Evolutionary conservation across 2,797 vertebrate species (phyloP), one percentile per base, ranked within the genome.

Genomic region (Xyrichtys novacula): DNA sequence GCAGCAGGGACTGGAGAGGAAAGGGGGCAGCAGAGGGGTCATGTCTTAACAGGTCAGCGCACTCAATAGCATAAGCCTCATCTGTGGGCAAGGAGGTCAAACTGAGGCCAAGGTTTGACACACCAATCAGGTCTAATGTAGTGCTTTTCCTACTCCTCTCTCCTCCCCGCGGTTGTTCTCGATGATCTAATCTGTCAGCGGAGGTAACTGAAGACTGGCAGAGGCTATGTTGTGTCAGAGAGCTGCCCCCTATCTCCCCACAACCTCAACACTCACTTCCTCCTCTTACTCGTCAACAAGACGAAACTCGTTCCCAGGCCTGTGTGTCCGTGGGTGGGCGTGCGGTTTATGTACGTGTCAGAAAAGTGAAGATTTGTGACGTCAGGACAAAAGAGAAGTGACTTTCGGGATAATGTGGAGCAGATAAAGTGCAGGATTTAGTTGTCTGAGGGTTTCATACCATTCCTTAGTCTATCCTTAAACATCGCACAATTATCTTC

Each of bases 161-260:
- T 59, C 63, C 62, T 76, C 59, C 53, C 65, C 17, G 65, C 26
- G 69, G 77, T 75, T 73, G 76, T 57, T 56, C 74, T 74, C 39
- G 68, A 79, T 88, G 87, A 92, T 84, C 83, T 86, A 91, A 91
- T 87, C 85, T 86, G 87, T 91, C 89, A 90, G 65, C 75, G 42
- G 77, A 85, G 81, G 88, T 85, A 86, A 82, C 78, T 70, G 77
- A 76, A 65, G 74, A 73, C 83, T 81, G 80, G 77, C 78, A 86
- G 84, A 65, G 69, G 74, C 71, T 77, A 31, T 44, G 49, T 42
- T 68, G 80, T 76, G 83, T 89, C 88, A 84, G 72, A 83, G 75
- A 85, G 62, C 78, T 73, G 62, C 76, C 76, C 79, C 79, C 55
- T 79, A 49, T 47, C 68, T 47, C 69, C 53, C 57, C 44, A 39